phyloP scores from a whole-genome alignment of 2,797 vertebrate genomes.

The Ctenopoma multispine region DNA sequence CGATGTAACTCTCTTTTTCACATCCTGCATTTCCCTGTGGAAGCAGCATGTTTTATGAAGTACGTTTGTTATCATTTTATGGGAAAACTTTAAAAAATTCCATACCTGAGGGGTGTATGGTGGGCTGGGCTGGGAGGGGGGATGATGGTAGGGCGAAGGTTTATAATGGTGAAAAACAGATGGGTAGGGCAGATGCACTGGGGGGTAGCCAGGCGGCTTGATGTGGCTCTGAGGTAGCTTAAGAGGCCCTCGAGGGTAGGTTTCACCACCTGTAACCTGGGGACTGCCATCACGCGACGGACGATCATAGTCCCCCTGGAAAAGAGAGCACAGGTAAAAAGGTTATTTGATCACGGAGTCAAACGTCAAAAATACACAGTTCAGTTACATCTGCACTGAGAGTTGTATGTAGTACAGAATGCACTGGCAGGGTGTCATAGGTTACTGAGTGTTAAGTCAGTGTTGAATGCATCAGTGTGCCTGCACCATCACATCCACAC shows the following conservation, averaged over 20 bases:
- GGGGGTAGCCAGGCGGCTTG: conserved; percentile 89
- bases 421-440: not conserved
- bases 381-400: not conserved
- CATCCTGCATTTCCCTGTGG: no score
- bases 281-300: conserved; percentile 90
- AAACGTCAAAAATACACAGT: not conserved
- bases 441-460: not conserved
- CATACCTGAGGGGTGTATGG: conserved; percentile 89
- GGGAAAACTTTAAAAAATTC: not conserved
- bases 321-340: conserved; percentile 21
- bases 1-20: no score
- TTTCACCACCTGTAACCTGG: conserved; percentile 89
- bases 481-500: conserved; percentile 10
- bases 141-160: conserved; percentile 90
- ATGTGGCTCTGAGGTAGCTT: conserved; percentile 97
- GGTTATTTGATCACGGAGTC: not conserved
- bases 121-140: conserved; percentile 90
- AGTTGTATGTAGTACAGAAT: not conserved
- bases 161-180: conserved; percentile 93
- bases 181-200: conserved; percentile 90
- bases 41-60: no score
- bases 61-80: not conserved
- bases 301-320: conserved; percentile 93
- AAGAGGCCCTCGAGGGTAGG: conserved; percentile 91
- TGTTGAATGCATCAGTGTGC: not conserved